phyloP scores from a whole-genome alignment of 2,888 invertebrate genomes.

The Desoria tigrina region DNA sequence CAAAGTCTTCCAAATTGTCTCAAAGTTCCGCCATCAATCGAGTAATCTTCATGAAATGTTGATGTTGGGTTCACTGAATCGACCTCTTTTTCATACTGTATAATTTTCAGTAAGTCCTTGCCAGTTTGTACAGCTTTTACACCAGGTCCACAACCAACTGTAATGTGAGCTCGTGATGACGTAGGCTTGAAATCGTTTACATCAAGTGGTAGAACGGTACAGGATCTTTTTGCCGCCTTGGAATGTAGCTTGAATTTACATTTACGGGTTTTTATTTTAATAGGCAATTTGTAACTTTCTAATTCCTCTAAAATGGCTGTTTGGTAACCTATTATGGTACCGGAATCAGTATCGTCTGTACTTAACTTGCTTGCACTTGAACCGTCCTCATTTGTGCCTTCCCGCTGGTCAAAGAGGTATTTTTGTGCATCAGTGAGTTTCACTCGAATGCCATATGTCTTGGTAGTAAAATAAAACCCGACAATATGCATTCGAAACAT shows the following conservation, averaged over 20 bases:
- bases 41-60: constrained; percentile 42
- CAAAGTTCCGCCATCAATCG: constrained; percentile 50
- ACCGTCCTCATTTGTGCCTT: constrained; percentile 24
- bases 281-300: background rate
- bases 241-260: constrained; percentile 1
- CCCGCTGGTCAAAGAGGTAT: constrained; percentile 54
- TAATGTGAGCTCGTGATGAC: constrained; percentile 54
- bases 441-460: constrained; percentile 56
- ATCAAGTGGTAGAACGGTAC: background rate
- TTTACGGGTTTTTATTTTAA: background rate
- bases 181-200: background rate
- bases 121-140: constrained; percentile 54
- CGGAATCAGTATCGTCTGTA: background rate
- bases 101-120: constrained; percentile 53
- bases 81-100: constrained; percentile 48
- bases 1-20: constrained; percentile 50
- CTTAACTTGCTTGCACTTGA: background rate
- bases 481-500: constrained; percentile 27
- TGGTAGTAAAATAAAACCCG: constrained; percentile 37
- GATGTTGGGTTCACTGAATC: constrained; percentile 6
- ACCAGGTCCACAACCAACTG: constrained; percentile 54
- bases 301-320: constrained; percentile 13
- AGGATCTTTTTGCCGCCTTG: background rate
- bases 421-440: constrained; percentile 54
- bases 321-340: background rate